phyloP scores from a whole-genome alignment of 92 coral and sea anemone genomes.

The Epizoanthus illoricatus region DNA sequence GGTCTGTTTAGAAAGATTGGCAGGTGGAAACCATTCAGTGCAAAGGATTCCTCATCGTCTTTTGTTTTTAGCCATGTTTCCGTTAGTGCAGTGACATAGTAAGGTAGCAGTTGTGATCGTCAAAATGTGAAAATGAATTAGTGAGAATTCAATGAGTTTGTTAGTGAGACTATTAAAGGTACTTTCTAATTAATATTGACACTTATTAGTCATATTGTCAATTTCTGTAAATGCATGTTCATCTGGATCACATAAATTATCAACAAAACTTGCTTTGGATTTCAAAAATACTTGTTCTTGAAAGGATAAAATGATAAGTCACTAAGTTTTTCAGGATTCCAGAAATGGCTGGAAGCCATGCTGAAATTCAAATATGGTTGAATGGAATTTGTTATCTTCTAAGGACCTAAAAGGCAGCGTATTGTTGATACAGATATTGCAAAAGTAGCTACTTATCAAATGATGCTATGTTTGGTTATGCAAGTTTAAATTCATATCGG shows the following conservation, averaged over 20 bases:
- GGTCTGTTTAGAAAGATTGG: constrained; percentile 34
- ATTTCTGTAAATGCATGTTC: constrained; percentile 6
- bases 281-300: background rate
- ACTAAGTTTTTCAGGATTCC: background rate
- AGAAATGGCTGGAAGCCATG: constrained; percentile 2
- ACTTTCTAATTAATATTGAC: constrained; percentile 9
- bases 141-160: constrained; percentile 4
- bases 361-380: constrained; percentile 1
- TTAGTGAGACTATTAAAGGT: background rate
- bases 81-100: constrained; percentile 27
- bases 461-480: too few species aligned
- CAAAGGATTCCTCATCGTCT: constrained; percentile 12
- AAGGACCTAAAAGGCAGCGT: constrained; percentile 22
- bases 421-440: background rate
- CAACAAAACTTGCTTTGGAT: constrained; percentile 28
- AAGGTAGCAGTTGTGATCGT: constrained; percentile 30
- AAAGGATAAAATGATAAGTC: constrained; percentile 13
- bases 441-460: constrained; percentile 3
- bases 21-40: constrained; percentile 13
- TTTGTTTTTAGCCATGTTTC: constrained; percentile 23
- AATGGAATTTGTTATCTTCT: constrained; percentile 23
- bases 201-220: background rate
- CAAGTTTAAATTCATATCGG: too few species aligned
- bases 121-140: constrained; percentile 18
- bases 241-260: constrained; percentile 14